Base-by-base conservation (phyloP, 2,113 vertebrate genomes). In the Microcebus tavaratra region DNA sequence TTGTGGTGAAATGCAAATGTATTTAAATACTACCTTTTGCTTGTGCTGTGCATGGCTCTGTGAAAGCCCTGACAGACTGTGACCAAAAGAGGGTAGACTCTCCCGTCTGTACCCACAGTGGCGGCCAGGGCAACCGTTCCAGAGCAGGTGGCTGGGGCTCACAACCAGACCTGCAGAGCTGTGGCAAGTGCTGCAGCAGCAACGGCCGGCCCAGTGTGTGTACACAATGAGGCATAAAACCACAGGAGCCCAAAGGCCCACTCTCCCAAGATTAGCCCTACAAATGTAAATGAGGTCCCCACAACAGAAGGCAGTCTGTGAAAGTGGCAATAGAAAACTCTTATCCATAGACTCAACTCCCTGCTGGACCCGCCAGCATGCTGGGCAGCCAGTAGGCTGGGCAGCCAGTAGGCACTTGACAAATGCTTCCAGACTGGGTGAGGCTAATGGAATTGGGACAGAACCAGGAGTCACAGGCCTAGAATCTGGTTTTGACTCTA, bases 1-100 rank as follows among this genome's bases (percentile, higher is more conserved):
- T 25, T 95, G 82, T 87, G 95, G 89, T 97, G 29, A 97, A 91
- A 97, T 91, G 89, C 93, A 93, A 97, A 97, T 81, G 70, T 42
- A 73, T 53, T 83, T 83, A 90, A 83, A 59, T 48, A 76, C 29
- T 91, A 92, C 91, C 85, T 95, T 95, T 91, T 89, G 80, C 88
- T 95, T 88, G 23, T 25, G 15, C 78, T 81, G 68, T 78, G 14
- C 76, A 63, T 34, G 31, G 63, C 36, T 76, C 95, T 84, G 45
- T 89, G 86, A 90, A 88, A 81, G 29, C 67, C 68, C 57, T 25
- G 23, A 78, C 17, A 90, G 88, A 67, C 87, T 45, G 15, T 88
- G 88, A 82, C 85, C 76, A 75, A 70, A 45, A 80, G 34, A 76
- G 25, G 25, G 15, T 0, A 78, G 42, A 85, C 55, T 57, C 18